Base-by-base conservation (phyloP, 2,888 invertebrate species). In the Coelinius sp. region DNA sequence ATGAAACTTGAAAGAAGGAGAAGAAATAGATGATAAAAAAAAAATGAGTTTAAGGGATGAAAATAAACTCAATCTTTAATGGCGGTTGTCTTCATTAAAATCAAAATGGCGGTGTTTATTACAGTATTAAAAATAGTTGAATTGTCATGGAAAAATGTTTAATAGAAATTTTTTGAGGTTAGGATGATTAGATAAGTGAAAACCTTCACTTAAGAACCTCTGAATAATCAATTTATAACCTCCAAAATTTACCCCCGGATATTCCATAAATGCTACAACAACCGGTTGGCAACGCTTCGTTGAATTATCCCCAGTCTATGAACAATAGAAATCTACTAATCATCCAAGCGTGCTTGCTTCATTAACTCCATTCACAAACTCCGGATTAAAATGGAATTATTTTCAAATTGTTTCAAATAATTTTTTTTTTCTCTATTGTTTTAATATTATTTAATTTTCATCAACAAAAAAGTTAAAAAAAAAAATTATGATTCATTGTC, bases 51-150 rank as follows among this genome's bases (percentile, higher is more conserved):
- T 31, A 20, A 20, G 17, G 17, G 59, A n/a, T n/a, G n/a, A 7
- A 10, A 31, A 59, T 59, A 53, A 53, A 53, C 53, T 53, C 25
- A 12, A 25, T 25, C 20, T 35, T 59, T 35, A 59, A 17, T 59
- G 7, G 14, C 10, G 8, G 10, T 25, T 35, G 35, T 59, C 59
- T 59, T 27, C 59, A 31, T 35, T 59, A 59, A 59, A 35, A 59
- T 59, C 59, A 59, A 14, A 20, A 10, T 8, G 53, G 53, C 25
- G 20, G 2, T 1, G 10, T 1, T 59, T 35, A 31, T 59, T 35
- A n/a, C n/a, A n/a, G n/a, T n/a, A n/a, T n/a, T n/a, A n/a, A n/a
- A n/a, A n/a, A n/a, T n/a, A n/a, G n/a, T n/a, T n/a, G n/a, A n/a
- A 31, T 31, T 31, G 31, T 31, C 31, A 31, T 31, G n/a, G n/a